These are phyloP conservation scores for Drosophila parvula DNA, from an alignment of 1,140 invertebrate species.

Conservation along the genomic window DNA sequence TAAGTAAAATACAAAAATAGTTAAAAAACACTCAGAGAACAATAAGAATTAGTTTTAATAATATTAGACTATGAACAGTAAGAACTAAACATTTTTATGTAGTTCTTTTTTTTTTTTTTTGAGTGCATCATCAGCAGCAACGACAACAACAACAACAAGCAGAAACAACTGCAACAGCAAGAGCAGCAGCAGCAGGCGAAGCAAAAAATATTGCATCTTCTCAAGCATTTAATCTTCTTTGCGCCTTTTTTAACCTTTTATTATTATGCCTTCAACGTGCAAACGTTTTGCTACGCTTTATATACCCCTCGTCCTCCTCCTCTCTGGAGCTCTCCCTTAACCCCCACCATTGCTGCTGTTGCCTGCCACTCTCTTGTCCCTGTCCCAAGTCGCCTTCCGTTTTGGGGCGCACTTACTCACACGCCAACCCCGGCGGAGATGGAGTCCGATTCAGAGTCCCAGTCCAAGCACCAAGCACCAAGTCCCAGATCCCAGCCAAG, in stretches of 20 bases:
- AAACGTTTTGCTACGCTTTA: constrained; percentile 82
- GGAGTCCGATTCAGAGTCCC: constrained; percentile 22
- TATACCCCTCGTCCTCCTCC: constrained; percentile 26
- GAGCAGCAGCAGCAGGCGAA: constrained; percentile 55
- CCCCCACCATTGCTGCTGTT: constrained; percentile 11
- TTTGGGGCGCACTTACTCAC: constrained; percentile 76
- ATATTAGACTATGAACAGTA: no score
- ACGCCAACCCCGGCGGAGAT: constrained; percentile 57
- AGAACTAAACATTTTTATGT: no score
- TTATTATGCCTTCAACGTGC: constrained; percentile 83
- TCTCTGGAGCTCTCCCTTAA: not conserved
- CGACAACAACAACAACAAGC: constrained; percentile 31
- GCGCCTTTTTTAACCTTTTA: constrained; percentile 83
- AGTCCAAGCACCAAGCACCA: constrained; percentile 3
- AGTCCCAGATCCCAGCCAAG: constrained; percentile 46
- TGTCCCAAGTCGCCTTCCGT: constrained; percentile 63
- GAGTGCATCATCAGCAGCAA: constrained; percentile 25
- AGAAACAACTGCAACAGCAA: constrained; percentile 31
- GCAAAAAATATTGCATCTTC: constrained; percentile 81
- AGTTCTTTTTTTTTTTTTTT: no score
- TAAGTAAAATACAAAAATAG: no score
- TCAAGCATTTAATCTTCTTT: constrained; percentile 83
- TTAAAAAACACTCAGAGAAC: not conserved
- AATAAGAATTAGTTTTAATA: no score
- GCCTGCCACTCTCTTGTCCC: constrained; percentile 17